Evolutionary conservation across 2,113 vertebrate species (phyloP).

Genomic region (Ornithorhynchus anatinus): DNA sequence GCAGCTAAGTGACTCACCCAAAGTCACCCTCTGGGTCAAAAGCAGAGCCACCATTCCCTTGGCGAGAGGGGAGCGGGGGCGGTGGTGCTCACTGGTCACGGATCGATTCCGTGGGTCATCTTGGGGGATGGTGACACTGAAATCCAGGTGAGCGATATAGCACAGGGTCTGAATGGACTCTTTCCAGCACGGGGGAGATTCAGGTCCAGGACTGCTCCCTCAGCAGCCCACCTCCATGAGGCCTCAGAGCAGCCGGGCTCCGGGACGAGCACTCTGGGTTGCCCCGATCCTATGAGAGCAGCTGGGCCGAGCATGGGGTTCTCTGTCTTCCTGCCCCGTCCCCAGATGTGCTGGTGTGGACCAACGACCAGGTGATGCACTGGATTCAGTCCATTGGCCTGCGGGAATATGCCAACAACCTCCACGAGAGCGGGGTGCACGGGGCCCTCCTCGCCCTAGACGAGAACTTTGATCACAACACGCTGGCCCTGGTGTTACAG

Average conservation of each 20-base stretch:
- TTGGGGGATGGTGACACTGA: no score
- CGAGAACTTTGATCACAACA: slow-evolving; percentile 94
- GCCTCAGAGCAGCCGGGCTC: not conserved
- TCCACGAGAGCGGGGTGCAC: slow-evolving; percentile 89
- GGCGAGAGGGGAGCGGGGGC: no score
- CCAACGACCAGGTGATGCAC: slow-evolving; percentile 93
- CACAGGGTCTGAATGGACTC: no score
- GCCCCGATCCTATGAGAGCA: not conserved
- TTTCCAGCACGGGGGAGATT: no score
- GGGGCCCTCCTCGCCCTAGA: slow-evolving; percentile 89
- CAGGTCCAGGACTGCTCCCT: not conserved
- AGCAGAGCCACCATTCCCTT: no score
- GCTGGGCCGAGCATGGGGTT: not conserved
- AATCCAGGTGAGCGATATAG: no score
- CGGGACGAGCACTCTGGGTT: not conserved
- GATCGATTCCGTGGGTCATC: no score
- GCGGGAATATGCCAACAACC: slow-evolving; percentile 88
- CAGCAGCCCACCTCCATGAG: not conserved
- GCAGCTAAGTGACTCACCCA: no score
- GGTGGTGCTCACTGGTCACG: no score
- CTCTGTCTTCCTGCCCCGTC: not conserved
- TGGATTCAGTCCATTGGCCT: slow-evolving; percentile 94
- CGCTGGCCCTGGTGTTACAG: slow-evolving; percentile 91
- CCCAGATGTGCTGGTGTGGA: slow-evolving; percentile 93
- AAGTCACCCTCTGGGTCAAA: no score